phyloP scores from a whole-genome alignment of 2,113 vertebrate species.

The Mirza zaza region DNA sequence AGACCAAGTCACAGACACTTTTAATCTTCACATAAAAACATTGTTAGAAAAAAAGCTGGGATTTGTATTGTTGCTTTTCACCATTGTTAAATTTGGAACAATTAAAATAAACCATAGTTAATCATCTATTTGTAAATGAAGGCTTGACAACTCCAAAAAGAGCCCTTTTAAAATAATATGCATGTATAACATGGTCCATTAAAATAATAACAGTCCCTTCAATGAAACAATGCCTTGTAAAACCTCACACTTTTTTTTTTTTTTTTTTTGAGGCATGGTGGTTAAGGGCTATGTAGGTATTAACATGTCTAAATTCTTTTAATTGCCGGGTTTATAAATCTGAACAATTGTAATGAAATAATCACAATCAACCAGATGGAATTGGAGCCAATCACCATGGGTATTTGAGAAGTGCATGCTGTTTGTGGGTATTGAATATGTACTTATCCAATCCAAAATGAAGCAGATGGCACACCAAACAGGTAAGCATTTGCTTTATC shows the following conservation, averaged over 20 bases:
- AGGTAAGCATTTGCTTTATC: conserved; percentile 73
- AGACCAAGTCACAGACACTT: conserved; percentile 65
- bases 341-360: conserved; percentile 74
- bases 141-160: conserved; percentile 46
- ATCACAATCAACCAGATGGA: conserved; percentile 76
- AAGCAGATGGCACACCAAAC: conserved; percentile 79
- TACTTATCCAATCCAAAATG: conserved; percentile 64
- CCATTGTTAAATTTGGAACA: conserved; percentile 68
- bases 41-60: background rate
- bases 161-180: conserved; percentile 49
- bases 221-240: conserved; percentile 60
- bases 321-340: conserved; percentile 71
- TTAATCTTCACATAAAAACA: conserved; percentile 57
- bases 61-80: conserved; percentile 57
- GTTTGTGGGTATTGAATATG: conserved; percentile 57
- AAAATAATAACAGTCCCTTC: conserved; percentile 64
- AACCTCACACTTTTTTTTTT: background rate
- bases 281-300: conserved; percentile 64
- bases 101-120: conserved; percentile 67
- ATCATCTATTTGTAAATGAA: conserved; percentile 61
- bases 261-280: conserved; percentile 47
- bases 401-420: conserved; percentile 66
- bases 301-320: conserved; percentile 70
- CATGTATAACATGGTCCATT: conserved; percentile 11
- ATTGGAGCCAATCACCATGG: conserved; percentile 62